Conservation (phyloP, 2,797 vertebrate genomes). For the Ceyx erithaca region DNA sequence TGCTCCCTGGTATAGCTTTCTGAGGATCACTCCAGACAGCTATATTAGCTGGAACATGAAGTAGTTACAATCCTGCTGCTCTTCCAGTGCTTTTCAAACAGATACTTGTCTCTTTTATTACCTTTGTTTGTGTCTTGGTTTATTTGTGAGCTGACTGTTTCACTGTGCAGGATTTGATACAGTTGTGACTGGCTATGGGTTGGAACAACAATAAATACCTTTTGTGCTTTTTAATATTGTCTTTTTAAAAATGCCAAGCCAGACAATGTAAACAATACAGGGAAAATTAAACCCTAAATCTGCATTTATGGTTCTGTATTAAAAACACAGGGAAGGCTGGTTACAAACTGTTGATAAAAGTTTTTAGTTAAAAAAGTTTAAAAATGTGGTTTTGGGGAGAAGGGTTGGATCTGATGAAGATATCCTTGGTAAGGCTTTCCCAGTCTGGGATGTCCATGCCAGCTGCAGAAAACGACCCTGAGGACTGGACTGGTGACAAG, state of each 20-base stretch:
- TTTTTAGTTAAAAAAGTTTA: neutral
- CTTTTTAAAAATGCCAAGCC: neutral
- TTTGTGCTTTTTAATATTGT: constrained; percentile 30
- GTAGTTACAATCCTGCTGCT: constrained; percentile 69
- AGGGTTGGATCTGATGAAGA: neutral
- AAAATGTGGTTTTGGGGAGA: neutral
- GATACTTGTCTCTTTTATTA: constrained; percentile 70
- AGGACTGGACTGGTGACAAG: neutral
- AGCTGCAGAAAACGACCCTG: neutral
- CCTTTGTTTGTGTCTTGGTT: constrained; percentile 54
- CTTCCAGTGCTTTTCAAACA: constrained; percentile 49
- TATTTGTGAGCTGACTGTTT: constrained; percentile 15
- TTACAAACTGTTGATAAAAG: neutral
- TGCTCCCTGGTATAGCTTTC: constrained; percentile 34
- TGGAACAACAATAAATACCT: constrained; percentile 42
- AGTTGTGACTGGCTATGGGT: neutral
- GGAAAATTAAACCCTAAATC: constrained; percentile 63
- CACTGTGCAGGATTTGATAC: neutral
- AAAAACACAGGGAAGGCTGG: neutral
- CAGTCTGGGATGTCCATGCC: neutral
- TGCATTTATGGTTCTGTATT: constrained; percentile 25
- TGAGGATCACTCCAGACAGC: constrained; percentile 59
- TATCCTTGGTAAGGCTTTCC: neutral
- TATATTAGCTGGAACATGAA: constrained; percentile 69
- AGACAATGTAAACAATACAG: constrained; percentile 16